Base-by-base conservation (phyloP, 2,888 invertebrate species). In the Podotricha telesiphe region DNA sequence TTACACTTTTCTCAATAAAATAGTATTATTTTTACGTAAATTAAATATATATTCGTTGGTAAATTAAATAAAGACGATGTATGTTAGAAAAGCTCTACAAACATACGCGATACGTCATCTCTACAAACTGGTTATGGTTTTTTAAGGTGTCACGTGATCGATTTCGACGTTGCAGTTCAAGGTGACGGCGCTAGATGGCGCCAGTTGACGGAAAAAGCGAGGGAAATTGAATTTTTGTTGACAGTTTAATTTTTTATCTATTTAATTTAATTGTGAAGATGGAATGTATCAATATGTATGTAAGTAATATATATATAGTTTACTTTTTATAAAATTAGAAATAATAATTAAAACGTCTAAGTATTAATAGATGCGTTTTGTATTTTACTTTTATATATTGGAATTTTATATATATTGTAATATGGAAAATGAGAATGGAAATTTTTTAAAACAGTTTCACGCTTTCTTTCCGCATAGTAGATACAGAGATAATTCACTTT, bases 51-150 rank as follows among this genome's bases (percentile, higher is more conserved):
- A 45, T 53, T 74, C 67, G 70, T 17, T 67, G 72, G 74, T 64
- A 72, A 68, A 69, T 67, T 59, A 66, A 22, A 45, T 67, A 77
- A 77, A 75, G 75, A 75, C 76, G 74, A 69, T 76, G 75, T 77
- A 75, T 68, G 73, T 75, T 62, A 73, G 71, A 78, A 81, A 81
- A 78, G 80, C 80, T 80, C 82, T 80, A 87, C 83, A 89, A 89
- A 89, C 88, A 90, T 79, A 75, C 76, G 75, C 76, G 76, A 83
- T 82, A 89, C 90, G 91, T 90, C 91, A 92, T 80, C 81, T 78
- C 74, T 85, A 83, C 83, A 87, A 88, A 89, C 89, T 86, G 89
- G 90, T 90, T 91, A 84, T 61, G 28, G 22, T 79, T 81, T 85
- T 86, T 87, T 85, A 71, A 74, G 37, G 71, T 76, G 83, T 86